These are phyloP conservation scores for Rhodeus uyekii DNA, from an alignment of 2,797 vertebrate genomes.

Conservation along the genomic window DNA sequence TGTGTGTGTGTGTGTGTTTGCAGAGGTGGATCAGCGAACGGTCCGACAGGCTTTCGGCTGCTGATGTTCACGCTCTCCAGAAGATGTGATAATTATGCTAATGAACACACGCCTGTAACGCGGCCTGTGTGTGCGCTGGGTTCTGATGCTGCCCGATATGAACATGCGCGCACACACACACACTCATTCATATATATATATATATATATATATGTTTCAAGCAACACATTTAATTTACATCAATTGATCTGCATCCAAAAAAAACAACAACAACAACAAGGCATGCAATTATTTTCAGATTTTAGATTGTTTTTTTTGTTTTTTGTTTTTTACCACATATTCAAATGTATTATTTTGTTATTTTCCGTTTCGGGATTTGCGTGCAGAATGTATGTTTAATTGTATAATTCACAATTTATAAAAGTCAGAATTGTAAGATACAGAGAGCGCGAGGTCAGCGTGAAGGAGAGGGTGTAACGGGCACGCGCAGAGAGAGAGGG, in stretches of 20 bases:
- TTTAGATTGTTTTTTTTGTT: too few species aligned
- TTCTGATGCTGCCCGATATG: too few species aligned
- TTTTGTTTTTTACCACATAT: background rate
- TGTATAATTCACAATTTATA: background rate
- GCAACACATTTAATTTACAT: background rate
- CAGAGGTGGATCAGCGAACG: conserved; percentile 28
- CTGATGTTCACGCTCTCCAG: conserved; percentile 35
- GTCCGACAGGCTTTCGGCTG: conserved; percentile 32
- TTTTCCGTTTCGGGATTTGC: background rate
- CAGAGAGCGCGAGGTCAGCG: too few species aligned
- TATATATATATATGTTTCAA: too few species aligned
- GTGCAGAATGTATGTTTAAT: background rate
- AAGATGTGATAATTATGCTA: conserved; percentile 60
- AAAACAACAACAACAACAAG: background rate
- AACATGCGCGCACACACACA: too few species aligned
- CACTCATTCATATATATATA: too few species aligned
- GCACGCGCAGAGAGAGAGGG: too few species aligned
- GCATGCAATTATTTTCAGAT: background rate
- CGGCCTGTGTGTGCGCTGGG: background rate
- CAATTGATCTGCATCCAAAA: background rate
- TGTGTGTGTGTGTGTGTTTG: conserved; percentile 8
- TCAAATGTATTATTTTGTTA: too few species aligned
- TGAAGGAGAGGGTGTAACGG: too few species aligned
- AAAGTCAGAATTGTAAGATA: background rate
- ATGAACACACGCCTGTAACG: conserved; percentile 34